These are phyloP conservation scores for Engraulis encrasicolus DNA, from an alignment of 2,113 vertebrate species.

Conservation along the genomic window DNA sequence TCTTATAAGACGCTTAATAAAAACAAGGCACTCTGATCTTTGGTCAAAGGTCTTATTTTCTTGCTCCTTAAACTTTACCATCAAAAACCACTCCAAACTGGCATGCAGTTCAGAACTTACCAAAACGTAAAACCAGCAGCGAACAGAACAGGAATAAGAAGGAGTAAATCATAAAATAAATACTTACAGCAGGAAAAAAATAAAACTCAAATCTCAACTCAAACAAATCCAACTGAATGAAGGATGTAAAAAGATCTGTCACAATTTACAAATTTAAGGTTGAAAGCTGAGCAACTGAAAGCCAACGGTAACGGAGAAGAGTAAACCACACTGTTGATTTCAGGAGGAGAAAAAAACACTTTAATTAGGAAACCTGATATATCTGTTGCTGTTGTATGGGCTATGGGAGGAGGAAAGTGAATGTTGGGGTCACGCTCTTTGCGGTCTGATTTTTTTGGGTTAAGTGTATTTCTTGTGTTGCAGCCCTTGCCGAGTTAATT, in stretches of 20 bases:
- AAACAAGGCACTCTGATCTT: conserved; percentile 65
- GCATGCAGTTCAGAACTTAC: conserved; percentile 83
- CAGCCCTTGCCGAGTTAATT: too few species aligned
- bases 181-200: conserved; percentile 23
- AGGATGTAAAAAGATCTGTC: not conserved
- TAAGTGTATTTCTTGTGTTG: too few species aligned
- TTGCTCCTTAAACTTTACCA: conserved; percentile 26
- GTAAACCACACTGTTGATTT: not conserved
- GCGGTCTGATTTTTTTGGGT: too few species aligned
- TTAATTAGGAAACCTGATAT: not conserved
- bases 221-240: not conserved
- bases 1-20: conserved; percentile 58
- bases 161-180: conserved; percentile 75
- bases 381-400: not conserved
- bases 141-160: conserved; percentile 79
- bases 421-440: too few species aligned
- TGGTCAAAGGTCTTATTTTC: conserved; percentile 44
- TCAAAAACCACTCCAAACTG: conserved; percentile 78
- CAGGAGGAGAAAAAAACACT: not conserved
- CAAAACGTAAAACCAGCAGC: conserved; percentile 84
- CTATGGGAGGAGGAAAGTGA: not conserved
- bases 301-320: not conserved
- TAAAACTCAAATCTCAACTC: not conserved
- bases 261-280: not conserved
- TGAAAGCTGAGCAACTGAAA: not conserved